Percentiles rank a stretch among this genome's conserved stretches.
Evolutionary conservation across 2,797 vertebrate species (phyloP).

Genomic region (Podargus strigoides): DNA sequence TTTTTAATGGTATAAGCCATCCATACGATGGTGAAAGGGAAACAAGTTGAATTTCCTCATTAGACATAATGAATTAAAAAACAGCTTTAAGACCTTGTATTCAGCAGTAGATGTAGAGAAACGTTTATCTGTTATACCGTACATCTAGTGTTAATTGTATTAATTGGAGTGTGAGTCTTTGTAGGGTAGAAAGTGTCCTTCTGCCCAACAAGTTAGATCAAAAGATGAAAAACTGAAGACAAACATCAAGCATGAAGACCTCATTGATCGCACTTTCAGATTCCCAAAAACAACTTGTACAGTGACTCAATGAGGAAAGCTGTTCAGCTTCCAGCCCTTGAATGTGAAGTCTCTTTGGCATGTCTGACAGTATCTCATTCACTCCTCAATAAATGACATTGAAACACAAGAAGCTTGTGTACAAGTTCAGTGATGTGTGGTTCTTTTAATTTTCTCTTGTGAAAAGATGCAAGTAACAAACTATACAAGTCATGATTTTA

Average conservation of each 20-base stretch:
- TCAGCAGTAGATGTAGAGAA: constrained; percentile 72
- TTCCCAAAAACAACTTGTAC: constrained; percentile 59
- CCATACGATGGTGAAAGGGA: constrained; percentile 69
- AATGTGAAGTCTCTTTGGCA: constrained; percentile 81
- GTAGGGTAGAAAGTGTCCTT: constrained; percentile 68
- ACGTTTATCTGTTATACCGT: constrained; percentile 72
- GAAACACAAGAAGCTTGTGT: constrained; percentile 76
- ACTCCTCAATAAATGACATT: constrained; percentile 81
- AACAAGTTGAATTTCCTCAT: constrained; percentile 71
- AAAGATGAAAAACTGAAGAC: constrained; percentile 65
- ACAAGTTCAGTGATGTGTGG: constrained; percentile 73
- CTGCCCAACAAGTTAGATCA: constrained; percentile 68
- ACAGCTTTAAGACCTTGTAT: constrained; percentile 71
- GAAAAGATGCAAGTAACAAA: constrained; percentile 51
- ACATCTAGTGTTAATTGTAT: constrained; percentile 75
- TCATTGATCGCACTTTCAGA: constrained; percentile 65
- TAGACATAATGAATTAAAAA: constrained; percentile 71
- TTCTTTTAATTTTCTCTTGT: constrained; percentile 65
- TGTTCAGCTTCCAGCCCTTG: constrained; percentile 75
- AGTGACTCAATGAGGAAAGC: constrained; percentile 71
- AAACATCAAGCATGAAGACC: constrained; percentile 68
- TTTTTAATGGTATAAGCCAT: constrained; percentile 77
- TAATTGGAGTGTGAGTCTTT: constrained; percentile 69
- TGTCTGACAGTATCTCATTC: constrained; percentile 79
- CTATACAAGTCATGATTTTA: constrained; percentile 1